Evolutionary conservation across 2,797 vertebrate genomes (phyloP).

Genomic region (Phyllotis vaccarum): DNA sequence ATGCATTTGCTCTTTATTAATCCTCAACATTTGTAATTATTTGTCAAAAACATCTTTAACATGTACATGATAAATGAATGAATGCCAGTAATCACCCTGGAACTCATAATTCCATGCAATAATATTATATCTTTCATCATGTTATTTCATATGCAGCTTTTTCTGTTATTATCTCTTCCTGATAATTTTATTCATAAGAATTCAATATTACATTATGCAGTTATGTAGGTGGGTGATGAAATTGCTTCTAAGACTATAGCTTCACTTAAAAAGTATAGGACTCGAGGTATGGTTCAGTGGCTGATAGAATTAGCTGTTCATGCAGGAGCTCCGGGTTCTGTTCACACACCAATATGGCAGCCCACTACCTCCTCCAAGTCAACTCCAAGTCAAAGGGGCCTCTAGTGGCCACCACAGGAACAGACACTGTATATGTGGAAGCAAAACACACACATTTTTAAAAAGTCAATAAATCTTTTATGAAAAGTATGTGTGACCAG

Average conservation of each 20-base stretch:
- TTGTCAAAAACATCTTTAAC: conserved; percentile 72
- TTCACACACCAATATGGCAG: too few relatives aligned
- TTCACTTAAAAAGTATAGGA: not conserved
- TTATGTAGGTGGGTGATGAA: not conserved
- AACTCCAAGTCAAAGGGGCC: not conserved
- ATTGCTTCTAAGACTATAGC: not conserved
- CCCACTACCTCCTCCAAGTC: not conserved
- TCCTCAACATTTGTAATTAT: conserved; percentile 73
- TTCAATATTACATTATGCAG: conserved; percentile 23
- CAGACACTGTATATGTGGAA: not conserved
- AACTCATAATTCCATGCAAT: not conserved
- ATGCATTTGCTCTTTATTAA: conserved; percentile 61
- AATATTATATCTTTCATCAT: not conserved
- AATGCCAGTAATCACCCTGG: conserved; percentile 22
- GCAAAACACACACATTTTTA: not conserved
- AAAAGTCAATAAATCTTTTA: not conserved
- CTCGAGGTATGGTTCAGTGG: not conserved
- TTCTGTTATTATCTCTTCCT: conserved; percentile 56
- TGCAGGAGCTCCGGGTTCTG: not conserved
- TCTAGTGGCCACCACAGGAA: not conserved
- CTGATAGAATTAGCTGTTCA: not conserved
- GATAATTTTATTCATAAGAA: not conserved
- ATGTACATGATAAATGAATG: conserved; percentile 45
- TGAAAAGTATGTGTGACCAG: not conserved
- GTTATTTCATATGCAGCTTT: not conserved